Conservation (phyloP, 2,888 invertebrate species). For the Dolomedes plantarius region DNA sequence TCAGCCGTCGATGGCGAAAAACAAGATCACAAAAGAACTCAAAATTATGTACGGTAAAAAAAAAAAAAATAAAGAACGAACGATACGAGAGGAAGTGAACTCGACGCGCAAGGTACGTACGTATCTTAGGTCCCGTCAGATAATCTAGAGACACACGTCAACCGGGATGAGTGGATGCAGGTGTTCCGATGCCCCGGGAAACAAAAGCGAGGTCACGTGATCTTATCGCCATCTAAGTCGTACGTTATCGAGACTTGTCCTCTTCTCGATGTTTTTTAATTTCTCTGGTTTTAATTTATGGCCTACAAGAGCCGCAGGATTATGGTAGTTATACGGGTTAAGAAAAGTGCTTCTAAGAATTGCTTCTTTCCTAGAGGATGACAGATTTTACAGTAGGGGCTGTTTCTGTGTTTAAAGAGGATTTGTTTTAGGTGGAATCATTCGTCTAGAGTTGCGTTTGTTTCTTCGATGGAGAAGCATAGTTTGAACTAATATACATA, state of each 20-base stretch:
- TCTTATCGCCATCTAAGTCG: conserved; percentile 22
- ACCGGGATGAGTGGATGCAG: conserved; percentile 37
- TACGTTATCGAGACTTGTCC: too few species aligned
- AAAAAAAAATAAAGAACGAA: too few species aligned
- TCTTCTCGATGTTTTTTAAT: not conserved
- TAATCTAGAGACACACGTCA: not conserved
- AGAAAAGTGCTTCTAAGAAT: not conserved
- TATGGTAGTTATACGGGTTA: not conserved
- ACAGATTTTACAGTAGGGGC: not conserved
- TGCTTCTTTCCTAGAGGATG: not conserved
- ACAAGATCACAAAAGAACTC: too few species aligned
- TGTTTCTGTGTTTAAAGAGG: not conserved
- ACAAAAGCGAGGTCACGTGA: conserved; percentile 10
- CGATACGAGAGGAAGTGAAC: too few species aligned
- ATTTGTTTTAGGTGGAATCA: too few species aligned
- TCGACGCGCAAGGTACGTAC: not conserved
- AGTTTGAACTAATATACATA: too few species aligned
- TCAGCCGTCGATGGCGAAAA: too few species aligned
- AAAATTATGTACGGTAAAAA: too few species aligned
- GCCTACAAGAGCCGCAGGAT: not conserved
- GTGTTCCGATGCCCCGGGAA: conserved; percentile 26
- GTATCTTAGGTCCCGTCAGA: not conserved
- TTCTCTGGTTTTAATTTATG: not conserved
- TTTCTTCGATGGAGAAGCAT: too few species aligned
- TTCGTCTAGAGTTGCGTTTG: too few species aligned